A percentile compares a stretch with the other conserved stretches of the same genome.
Conservation (phyloP, 2,797 vertebrate species). For the Myotis vivesi region DNA sequence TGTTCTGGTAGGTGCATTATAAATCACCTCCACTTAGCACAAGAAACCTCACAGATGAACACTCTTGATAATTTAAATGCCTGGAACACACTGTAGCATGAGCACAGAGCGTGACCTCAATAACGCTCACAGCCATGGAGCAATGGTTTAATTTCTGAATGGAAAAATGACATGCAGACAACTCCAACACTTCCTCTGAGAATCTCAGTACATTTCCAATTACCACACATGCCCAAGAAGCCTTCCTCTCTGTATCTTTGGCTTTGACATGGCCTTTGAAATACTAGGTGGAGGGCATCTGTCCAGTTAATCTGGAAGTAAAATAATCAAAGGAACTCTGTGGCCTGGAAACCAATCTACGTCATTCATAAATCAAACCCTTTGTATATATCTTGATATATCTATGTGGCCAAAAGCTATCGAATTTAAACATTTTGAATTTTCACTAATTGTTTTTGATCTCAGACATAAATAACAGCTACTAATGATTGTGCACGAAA, state of each 20-base stretch:
- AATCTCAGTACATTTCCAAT: neutral
- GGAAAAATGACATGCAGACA: slow-evolving; percentile 38
- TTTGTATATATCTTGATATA: slow-evolving; percentile 76
- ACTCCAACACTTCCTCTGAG: neutral
- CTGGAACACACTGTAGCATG: neutral
- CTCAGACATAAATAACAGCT: slow-evolving; percentile 77
- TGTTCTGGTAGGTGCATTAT: neutral
- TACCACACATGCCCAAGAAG: neutral
- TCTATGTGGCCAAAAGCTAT: slow-evolving; percentile 74
- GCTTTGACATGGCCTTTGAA: neutral
- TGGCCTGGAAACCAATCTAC: slow-evolving; percentile 68
- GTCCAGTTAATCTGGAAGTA: slow-evolving; percentile 71
- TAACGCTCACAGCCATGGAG: neutral
- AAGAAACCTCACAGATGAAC: neutral
- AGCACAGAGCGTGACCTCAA: slow-evolving; percentile 32
- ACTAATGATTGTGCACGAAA: slow-evolving; percentile 67
- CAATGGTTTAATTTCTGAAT: slow-evolving; percentile 52
- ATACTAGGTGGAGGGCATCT: neutral
- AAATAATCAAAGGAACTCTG: slow-evolving; percentile 72
- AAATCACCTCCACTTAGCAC: neutral
- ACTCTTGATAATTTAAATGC: slow-evolving; percentile 10
- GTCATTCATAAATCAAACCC: slow-evolving; percentile 75
- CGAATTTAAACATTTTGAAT: slow-evolving; percentile 54
- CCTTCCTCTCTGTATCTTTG: neutral
- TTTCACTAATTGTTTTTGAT: slow-evolving; percentile 72